Conservation (phyloP, 2,113 vertebrate species). For the Chionodraco myersi region DNA sequence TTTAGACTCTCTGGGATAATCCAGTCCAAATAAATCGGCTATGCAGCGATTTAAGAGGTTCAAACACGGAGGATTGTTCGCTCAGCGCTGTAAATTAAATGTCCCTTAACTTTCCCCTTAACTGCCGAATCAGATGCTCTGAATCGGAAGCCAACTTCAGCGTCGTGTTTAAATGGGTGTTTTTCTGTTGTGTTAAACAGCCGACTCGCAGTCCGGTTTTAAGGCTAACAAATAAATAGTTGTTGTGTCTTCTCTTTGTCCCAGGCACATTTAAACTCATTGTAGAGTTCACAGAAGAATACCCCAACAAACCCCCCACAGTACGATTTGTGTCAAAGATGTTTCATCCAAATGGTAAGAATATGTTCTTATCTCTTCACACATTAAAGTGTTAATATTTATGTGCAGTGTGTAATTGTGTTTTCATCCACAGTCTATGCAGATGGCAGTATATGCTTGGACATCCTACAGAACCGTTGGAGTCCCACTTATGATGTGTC, state of each 20-base stretch:
- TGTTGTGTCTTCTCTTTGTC: constrained; percentile 43
- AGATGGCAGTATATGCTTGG: constrained; percentile 99
- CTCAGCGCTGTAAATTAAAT: too few species aligned
- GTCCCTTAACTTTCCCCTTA: too few species aligned
- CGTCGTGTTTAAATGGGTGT: not conserved
- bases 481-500: constrained; percentile 98
- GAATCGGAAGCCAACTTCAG: too few species aligned
- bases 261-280: constrained; percentile 98
- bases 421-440: constrained; percentile 90
- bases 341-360: constrained; percentile 98
- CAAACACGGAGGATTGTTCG: too few species aligned
- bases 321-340: constrained; percentile 99
- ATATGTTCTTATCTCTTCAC: not conserved
- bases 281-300: constrained; percentile 99
- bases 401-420: not conserved
- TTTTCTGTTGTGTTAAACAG: not conserved
- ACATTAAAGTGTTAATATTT: not conserved
- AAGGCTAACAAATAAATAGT: not conserved
- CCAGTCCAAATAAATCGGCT: too few species aligned
- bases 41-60: too few species aligned
- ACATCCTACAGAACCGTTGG: constrained; percentile 99
- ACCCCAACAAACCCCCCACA: constrained; percentile 98
- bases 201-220: not conserved
- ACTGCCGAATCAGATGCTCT: too few species aligned
- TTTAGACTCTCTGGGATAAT: too few species aligned